Conservation (phyloP, 2,888 invertebrate genomes). For the Cryptosula pallasiana region DNA sequence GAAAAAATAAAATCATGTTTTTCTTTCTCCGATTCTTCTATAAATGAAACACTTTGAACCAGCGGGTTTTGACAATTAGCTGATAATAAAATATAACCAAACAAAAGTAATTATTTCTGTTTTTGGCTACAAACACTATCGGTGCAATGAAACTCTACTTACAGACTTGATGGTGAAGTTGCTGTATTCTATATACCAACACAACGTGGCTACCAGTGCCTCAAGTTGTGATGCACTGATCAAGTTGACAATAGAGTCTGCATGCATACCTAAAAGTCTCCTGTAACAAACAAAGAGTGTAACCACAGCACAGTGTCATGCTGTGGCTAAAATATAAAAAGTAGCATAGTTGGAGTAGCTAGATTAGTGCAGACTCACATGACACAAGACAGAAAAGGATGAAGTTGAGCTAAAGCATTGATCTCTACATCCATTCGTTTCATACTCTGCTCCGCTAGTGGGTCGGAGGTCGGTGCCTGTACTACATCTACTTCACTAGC, state of each 20-base stretch:
- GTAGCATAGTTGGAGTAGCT: too few species aligned
- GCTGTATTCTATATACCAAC: slow-evolving; percentile 20
- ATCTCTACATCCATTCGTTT: not conserved
- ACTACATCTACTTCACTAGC: not conserved
- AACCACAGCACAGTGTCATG: too few species aligned
- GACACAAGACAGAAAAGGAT: not conserved
- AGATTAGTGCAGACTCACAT: not conserved
- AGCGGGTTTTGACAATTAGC: too few species aligned
- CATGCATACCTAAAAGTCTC: not conserved
- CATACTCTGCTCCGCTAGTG: slow-evolving; percentile 14
- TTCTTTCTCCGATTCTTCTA: too few species aligned
- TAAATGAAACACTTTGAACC: too few species aligned
- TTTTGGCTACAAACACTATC: too few species aligned
- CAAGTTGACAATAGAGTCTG: not conserved
- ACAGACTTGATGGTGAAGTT: not conserved
- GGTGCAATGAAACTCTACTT: too few species aligned
- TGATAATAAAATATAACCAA: too few species aligned
- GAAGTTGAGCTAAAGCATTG: not conserved
- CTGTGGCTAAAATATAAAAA: too few species aligned
- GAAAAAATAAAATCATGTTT: too few species aligned
- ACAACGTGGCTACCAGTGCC: not conserved
- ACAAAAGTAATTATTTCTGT: too few species aligned
- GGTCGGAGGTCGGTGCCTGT: not conserved
- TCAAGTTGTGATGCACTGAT: not conserved
- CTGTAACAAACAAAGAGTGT: too few species aligned